Evolutionary conservation across 1,140 invertebrate genomes (phyloP).

Genomic region (Carposina sasakii): DNA sequence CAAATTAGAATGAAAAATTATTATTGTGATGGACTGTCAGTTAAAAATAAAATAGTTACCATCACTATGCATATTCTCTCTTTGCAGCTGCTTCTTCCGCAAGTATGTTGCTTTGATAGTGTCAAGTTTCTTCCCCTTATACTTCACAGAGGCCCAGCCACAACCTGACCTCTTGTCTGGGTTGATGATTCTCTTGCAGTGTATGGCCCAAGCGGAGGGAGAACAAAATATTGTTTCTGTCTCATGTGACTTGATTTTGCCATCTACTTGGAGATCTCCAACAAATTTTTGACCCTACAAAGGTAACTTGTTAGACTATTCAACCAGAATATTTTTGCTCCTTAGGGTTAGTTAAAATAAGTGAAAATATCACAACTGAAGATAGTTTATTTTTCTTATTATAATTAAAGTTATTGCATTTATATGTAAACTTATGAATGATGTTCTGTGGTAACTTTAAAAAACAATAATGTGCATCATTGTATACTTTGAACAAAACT

Average conservation of each 20-base stretch:
- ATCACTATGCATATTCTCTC: conserved; percentile 68
- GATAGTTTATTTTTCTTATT: not conserved
- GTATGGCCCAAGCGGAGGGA: conserved; percentile 93
- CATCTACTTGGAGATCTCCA: conserved; percentile 88
- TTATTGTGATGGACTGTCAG: no score
- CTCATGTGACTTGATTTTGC: conserved; percentile 91
- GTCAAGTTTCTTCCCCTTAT: conserved; percentile 89
- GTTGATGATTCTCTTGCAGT: conserved; percentile 92
- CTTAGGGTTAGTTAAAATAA: no score
- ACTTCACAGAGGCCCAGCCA: conserved; percentile 90
- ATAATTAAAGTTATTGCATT: no score
- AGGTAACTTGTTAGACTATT: conserved; percentile 20
- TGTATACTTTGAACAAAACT: no score
- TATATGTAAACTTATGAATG: no score
- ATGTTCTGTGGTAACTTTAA: conserved; percentile 1
- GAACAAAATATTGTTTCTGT: conserved; percentile 90
- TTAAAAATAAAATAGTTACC: conserved; percentile 30
- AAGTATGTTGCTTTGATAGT: conserved; percentile 90
- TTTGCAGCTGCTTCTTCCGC: conserved; percentile 78
- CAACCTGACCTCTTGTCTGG: conserved; percentile 93
- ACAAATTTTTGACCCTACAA: conserved; percentile 89
- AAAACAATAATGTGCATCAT: conserved; percentile 9
- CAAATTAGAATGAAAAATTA: no score
- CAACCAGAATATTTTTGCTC: not conserved
- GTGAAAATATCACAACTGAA: not conserved